Percentiles rank a stretch among this genome's conserved stretches.
phyloP scores from a whole-genome alignment of 1,140 invertebrate genomes.

The Octopus sinensis region DNA sequence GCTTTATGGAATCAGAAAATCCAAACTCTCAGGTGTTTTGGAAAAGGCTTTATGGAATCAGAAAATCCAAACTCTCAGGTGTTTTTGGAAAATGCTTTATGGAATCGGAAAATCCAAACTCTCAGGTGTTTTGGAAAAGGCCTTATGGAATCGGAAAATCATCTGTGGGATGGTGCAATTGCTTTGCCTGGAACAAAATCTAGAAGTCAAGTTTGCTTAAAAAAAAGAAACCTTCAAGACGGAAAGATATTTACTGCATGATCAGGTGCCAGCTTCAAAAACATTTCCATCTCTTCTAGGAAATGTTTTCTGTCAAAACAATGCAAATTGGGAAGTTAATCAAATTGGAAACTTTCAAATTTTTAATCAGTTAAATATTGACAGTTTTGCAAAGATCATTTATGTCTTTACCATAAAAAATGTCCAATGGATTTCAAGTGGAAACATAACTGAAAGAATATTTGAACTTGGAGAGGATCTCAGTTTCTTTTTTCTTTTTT shows the following conservation, averaged over 20 bases:
- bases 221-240: neutral
- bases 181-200: neutral
- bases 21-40: no score
- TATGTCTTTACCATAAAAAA: neutral
- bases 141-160: neutral
- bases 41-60: no score
- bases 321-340: neutral
- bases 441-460: neutral
- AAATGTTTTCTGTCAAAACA: neutral
- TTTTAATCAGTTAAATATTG: neutral
- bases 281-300: slow-evolving; percentile 4
- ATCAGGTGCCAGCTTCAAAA: neutral
- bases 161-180: neutral
- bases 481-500: neutral
- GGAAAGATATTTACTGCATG: neutral
- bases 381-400: neutral
- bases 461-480: slow-evolving; percentile 1
- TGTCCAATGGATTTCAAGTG: slow-evolving; percentile 1
- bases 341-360: neutral
- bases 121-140: no score
- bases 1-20: no score
- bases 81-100: no score
- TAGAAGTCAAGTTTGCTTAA: neutral
- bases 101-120: no score
- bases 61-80: neutral